These are phyloP conservation scores for Ameiurus melas DNA, from an alignment of 2,113 vertebrate species.

Conservation along the genomic window DNA sequence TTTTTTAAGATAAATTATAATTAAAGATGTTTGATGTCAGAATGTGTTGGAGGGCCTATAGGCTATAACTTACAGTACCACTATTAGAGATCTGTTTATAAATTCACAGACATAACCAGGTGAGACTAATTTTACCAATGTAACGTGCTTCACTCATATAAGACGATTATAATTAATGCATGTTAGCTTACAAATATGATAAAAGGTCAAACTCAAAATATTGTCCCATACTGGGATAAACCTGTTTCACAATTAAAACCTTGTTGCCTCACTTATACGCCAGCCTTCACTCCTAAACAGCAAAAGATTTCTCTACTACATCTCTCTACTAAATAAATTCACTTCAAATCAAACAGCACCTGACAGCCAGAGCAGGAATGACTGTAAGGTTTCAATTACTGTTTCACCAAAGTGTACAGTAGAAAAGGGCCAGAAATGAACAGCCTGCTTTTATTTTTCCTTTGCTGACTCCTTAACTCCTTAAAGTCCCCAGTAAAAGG, in stretches of 20 bases:
- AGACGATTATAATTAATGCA: background rate
- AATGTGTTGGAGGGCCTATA: constrained; percentile 1
- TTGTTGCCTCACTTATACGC: background rate
- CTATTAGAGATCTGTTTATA: background rate
- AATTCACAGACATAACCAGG: constrained; percentile 14
- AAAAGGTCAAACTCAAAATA: background rate
- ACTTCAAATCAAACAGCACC: background rate
- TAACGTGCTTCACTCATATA: background rate
- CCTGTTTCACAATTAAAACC: background rate
- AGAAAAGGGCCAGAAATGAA: constrained; percentile 10
- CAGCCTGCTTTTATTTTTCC: background rate
- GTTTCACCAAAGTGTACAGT: background rate
- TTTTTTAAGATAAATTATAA: background rate
- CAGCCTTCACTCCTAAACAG: background rate
- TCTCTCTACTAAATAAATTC: background rate
- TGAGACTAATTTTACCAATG: background rate
- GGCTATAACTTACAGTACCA: background rate
- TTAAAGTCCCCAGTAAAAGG: background rate
- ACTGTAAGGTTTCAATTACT: constrained; percentile 1
- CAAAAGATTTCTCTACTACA: background rate
- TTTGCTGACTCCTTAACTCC: background rate
- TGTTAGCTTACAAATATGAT: background rate
- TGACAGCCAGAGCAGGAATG: constrained; percentile 13
- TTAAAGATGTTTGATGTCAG: background rate
- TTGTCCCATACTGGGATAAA: background rate